These are phyloP conservation scores for Andrena praecox DNA, from an alignment of 2,888 invertebrate species.

Conservation along the genomic window DNA sequence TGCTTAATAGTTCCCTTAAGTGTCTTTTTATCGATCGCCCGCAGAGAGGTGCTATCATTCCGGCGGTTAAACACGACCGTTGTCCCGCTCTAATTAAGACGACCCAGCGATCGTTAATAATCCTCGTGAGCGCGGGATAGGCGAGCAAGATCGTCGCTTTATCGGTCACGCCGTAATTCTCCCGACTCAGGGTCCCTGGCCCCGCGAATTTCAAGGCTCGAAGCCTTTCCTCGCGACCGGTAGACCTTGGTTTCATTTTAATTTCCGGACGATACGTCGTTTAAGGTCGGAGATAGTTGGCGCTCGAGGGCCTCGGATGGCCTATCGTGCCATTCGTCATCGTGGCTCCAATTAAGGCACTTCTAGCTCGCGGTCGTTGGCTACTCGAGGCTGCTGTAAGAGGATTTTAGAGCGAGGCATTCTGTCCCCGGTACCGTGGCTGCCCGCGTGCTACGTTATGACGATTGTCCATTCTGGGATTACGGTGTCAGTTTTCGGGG, in stretches of 20 bases:
- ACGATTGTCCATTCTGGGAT: slow-evolving; percentile 28
- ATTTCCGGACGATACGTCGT: slow-evolving; percentile 54
- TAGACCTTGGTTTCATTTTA: slow-evolving; percentile 50
- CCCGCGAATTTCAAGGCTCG: slow-evolving; percentile 30
- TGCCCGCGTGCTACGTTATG: slow-evolving; percentile 1
- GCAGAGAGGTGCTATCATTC: slow-evolving; percentile 1
- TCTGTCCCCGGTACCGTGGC: slow-evolving; percentile 22
- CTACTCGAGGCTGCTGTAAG: slow-evolving; percentile 51
- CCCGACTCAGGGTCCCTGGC: slow-evolving; percentile 7
- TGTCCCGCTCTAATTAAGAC: slow-evolving; percentile 51
- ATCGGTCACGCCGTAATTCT: slow-evolving; percentile 15
- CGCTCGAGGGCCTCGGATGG: slow-evolving; percentile 29
- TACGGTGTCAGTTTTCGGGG: slow-evolving; percentile 9
- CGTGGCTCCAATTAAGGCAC: slow-evolving; percentile 61
- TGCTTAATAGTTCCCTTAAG: too few relatives aligned
- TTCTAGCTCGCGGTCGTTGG: slow-evolving; percentile 50
- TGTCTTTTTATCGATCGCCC: background rate
- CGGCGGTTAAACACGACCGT: slow-evolving; percentile 13
- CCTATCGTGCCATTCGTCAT: slow-evolving; percentile 55
- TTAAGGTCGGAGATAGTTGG: slow-evolving; percentile 43
- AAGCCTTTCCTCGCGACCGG: slow-evolving; percentile 21
- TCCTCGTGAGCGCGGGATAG: background rate
- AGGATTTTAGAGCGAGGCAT: slow-evolving; percentile 50
- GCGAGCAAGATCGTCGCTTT: background rate
- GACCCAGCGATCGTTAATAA: slow-evolving; percentile 33